Percentiles rank a stretch among this genome's conserved stretches.
Evolutionary conservation across 1,140 invertebrate species (phyloP).

Genomic region (Subanguina moxae): DNA sequence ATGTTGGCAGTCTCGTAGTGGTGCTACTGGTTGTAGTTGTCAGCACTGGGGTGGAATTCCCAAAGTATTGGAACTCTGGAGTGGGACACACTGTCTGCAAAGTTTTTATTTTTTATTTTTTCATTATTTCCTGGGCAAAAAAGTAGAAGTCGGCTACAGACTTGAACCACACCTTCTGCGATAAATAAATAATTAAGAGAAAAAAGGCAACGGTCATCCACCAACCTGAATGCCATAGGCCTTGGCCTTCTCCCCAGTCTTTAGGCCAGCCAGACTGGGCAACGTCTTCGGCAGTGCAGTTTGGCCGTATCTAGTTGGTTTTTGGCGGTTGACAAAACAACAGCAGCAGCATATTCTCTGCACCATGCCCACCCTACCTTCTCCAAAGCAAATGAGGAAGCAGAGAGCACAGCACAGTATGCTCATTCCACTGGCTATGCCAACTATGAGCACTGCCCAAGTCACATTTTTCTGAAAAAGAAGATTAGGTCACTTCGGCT

Average conservation of each 20-base stretch:
- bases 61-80: constrained; percentile 4
- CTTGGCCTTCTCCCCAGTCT: background rate
- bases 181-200: too few species aligned
- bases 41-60: background rate
- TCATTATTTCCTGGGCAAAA: too few species aligned
- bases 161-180: too few species aligned
- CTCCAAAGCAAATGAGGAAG: background rate
- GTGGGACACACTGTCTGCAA: constrained; percentile 4
- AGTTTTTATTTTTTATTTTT: too few species aligned
- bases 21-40: background rate
- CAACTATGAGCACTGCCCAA: background rate
- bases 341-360: too few species aligned
- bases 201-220: too few species aligned
- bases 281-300: too few species aligned
- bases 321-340: too few species aligned
- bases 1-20: background rate
- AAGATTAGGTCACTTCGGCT: too few species aligned
- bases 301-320: too few species aligned
- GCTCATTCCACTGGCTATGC: background rate
- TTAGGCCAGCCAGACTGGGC: too few species aligned
- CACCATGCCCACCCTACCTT: background rate
- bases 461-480: background rate
- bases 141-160: too few species aligned
- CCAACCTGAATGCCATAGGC: background rate
- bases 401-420: background rate